Conservation (phyloP, 2,113 vertebrate genomes). For the Albula goreensis region DNA sequence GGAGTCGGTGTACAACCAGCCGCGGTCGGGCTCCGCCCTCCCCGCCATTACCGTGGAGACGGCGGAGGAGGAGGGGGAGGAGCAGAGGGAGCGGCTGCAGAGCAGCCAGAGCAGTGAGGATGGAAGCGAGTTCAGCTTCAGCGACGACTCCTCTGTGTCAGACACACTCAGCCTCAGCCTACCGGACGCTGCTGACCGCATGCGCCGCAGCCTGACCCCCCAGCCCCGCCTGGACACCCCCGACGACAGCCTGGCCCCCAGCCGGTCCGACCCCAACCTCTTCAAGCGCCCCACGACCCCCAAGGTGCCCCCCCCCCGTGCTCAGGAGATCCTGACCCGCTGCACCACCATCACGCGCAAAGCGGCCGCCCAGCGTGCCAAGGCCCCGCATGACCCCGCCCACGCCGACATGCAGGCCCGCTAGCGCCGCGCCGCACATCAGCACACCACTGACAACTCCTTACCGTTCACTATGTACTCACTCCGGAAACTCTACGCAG, state of each 20-base stretch:
- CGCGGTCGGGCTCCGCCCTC: background rate
- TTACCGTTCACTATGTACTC: background rate
- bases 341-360: conserved; percentile 80
- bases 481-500: too few species aligned
- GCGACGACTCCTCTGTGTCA: conserved; percentile 38
- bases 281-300: conserved; percentile 48
- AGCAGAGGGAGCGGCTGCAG: conserved; percentile 26
- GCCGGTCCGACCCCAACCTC: conserved; percentile 47
- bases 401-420: conserved; percentile 17
- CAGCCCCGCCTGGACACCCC: conserved; percentile 11
- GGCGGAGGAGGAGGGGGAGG: background rate
- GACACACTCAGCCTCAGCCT: conserved; percentile 36
- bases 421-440: background rate
- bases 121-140: conserved; percentile 49
- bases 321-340: conserved; percentile 71
- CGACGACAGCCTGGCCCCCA: conserved; percentile 23
- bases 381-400: conserved; percentile 14
- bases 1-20: background rate
- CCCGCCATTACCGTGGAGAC: conserved; percentile 56
- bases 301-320: conserved; percentile 68
- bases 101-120: conserved; percentile 32
- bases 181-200: fast-evolving
- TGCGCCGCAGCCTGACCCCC: background rate
- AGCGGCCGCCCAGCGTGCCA: conserved; percentile 41
- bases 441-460: background rate